Percentiles rank a stretch among this genome's conserved stretches.
phyloP scores from a whole-genome alignment of 37 sponge, comb jelly and placozoan genomes.

The Dysidea cf. avara region DNA sequence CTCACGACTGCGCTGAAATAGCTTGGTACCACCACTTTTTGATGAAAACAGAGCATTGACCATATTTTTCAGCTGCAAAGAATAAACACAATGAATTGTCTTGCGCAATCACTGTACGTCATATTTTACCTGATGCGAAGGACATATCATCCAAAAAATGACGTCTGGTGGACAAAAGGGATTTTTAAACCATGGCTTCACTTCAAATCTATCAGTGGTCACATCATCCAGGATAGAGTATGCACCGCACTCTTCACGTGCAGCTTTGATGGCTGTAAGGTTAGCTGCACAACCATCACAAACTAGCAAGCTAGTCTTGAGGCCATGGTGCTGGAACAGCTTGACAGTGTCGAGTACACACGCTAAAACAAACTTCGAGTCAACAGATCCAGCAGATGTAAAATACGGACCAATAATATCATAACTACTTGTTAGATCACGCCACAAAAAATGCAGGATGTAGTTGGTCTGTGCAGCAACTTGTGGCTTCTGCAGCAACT shows the following conservation, averaged over 20 bases:
- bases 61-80: constrained; percentile 3
- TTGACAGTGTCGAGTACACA: constrained; percentile 15
- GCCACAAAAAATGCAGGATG: constrained; percentile 45
- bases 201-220: constrained; percentile 1
- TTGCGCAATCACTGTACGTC: no score
- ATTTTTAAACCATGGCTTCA: neutral
- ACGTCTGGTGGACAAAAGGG: neutral
- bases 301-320: neutral
- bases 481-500: constrained; percentile 3
- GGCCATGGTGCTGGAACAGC: neutral
- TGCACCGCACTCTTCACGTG: neutral
- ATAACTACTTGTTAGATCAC: constrained; percentile 29
- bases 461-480: constrained; percentile 10
- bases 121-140: neutral
- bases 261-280: neutral
- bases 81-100: no score
- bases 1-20: no score
- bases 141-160: constrained; percentile 5
- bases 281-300: constrained; percentile 7
- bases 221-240: neutral
- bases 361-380: neutral
- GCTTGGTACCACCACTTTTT: neutral
- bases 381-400: neutral
- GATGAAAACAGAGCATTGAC: constrained; percentile 14
- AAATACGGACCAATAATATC: constrained; percentile 47